Evolutionary conservation across 2,797 vertebrate species (phyloP), one percentile per base, ranked within the genome.

Genomic region (Myotis pilosus): DNA sequence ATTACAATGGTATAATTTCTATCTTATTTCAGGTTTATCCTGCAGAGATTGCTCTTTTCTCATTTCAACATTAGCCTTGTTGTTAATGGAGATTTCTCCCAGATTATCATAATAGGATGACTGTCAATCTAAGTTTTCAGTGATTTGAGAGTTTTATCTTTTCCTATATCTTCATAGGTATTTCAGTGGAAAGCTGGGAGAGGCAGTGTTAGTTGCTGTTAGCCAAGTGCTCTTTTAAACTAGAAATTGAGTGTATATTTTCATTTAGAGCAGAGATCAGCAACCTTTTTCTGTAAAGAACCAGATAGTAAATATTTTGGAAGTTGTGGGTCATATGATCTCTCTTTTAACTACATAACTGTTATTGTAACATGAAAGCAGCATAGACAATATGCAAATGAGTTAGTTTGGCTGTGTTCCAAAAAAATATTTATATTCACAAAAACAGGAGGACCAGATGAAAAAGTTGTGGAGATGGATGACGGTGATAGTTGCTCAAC

Each of bases 141-240:
- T 92, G 60, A 71, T 64, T 88, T 85, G 62, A 78, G 33, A 78
- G 36, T 87, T 96, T 75, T 83, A 25, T 94, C 47, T 76, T 89
- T 93, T 92, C 76, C 82, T 89, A 2, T 88, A 28, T 93, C 85
- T 85, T 83, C 25, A 74, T 89, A 89, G 47, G 28, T 76, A 78
- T 87, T 94, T 84, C 68, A 84, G 7, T 87, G 30, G 41, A 47
- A 92, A 92, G 9, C 57, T 92, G 33, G 28, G 20, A 60, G 66
- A 86, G 22, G 22, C 9, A 71, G 4, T 71, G 47, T 69, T 90
- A 38, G 36, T 68, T 8, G 15, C 12, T 76, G 51, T 79, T 94
- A 88, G 44, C 57, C 20, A 90, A 68, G 3, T 60, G 33, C 36
- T 80, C 60, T 81, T 94, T 93, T 92, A 80, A 93, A 74, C 28